A percentile compares a stretch with the other conserved stretches of the same genome.
Evolutionary conservation across 2,888 invertebrate genomes (phyloP).

Genomic region (Cantharis lateralis): DNA sequence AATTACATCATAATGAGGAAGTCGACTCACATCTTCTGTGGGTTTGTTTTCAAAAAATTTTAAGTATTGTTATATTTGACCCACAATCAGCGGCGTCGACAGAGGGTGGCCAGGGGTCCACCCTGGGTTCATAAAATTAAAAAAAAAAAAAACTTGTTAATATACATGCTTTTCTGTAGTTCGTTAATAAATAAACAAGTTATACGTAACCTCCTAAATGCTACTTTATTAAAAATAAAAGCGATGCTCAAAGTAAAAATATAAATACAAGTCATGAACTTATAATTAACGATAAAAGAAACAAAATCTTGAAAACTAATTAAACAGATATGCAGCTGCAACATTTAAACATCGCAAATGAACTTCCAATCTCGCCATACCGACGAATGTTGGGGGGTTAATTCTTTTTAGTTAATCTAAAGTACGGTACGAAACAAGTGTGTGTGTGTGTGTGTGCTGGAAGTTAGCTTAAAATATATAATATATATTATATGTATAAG

Average conservation of each 20-base stretch:
- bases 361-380: slow-evolving; percentile 1
- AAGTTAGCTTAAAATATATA: slow-evolving; percentile 14
- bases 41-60: too few relatives aligned
- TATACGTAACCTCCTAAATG: not conserved
- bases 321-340: slow-evolving; percentile 9
- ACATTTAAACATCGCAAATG: slow-evolving; percentile 10
- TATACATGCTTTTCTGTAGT: too few relatives aligned
- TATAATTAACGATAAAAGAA: slow-evolving; percentile 9
- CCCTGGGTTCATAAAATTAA: too few relatives aligned
- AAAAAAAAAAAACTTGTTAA: too few relatives aligned
- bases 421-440: slow-evolving; percentile 3
- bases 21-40: too few relatives aligned
- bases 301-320: slow-evolving; percentile 15
- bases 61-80: too few relatives aligned
- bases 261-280: slow-evolving; percentile 24
- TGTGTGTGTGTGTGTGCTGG: slow-evolving; percentile 15
- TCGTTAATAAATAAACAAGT: not conserved
- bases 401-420: not conserved
- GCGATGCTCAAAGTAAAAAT: slow-evolving; percentile 26
- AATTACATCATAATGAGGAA: not conserved
- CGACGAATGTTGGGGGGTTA: not conserved
- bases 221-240: slow-evolving; percentile 30
- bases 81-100: too few relatives aligned
- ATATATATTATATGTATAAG: not conserved
- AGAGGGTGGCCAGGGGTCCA: too few relatives aligned